A percentile compares a stretch with the other conserved stretches of the same genome.
phyloP scores from a whole-genome alignment of 2,113 vertebrate species.

The Struthidea cinerea region DNA sequence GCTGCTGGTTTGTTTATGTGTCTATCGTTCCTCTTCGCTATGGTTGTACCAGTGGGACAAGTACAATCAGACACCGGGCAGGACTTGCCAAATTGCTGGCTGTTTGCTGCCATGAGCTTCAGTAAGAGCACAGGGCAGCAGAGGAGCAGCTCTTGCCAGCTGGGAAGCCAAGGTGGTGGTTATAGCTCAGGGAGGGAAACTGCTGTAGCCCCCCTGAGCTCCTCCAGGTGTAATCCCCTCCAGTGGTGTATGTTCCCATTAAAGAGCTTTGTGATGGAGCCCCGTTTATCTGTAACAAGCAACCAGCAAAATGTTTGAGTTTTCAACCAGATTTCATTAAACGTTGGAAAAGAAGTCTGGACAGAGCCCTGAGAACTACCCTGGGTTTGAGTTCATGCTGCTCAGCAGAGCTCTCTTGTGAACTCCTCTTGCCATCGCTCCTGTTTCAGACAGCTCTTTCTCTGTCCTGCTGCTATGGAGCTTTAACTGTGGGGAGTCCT shows the following conservation, averaged over 20 bases:
- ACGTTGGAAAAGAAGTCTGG: neutral
- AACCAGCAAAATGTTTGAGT: neutral
- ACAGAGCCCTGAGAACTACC: neutral
- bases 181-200: neutral
- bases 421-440: neutral
- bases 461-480: neutral
- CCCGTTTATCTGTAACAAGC: rapidly evolving
- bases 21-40: neutral
- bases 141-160: neutral
- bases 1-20: neutral
- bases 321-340: neutral
- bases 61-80: neutral
- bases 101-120: neutral
- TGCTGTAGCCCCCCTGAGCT: neutral
- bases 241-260: neutral
- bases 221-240: neutral
- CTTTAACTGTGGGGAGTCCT: neutral
- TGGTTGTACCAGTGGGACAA: neutral
- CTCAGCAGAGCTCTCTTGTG: neutral
- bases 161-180: neutral
- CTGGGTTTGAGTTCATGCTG: neutral
- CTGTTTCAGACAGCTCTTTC: neutral
- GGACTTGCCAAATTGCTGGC: neutral
- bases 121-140: neutral
- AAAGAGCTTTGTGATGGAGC: neutral